Evolutionary conservation across 2,113 vertebrate genomes (phyloP).

Genomic region (Propithecus coquereli): DNA sequence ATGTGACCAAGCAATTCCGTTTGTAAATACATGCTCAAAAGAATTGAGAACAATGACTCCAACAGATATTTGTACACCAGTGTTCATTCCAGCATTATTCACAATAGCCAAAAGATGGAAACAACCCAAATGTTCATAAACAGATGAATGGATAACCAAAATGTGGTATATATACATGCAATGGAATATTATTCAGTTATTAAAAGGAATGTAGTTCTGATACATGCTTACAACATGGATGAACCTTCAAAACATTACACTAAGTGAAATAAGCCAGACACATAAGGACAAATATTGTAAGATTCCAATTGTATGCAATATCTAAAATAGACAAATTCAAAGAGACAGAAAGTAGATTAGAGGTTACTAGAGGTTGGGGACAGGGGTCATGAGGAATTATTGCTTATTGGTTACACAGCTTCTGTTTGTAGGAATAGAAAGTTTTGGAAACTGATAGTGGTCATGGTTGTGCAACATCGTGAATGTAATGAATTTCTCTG

Average conservation of each 20-base stretch:
- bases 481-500: not conserved
- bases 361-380: not conserved
- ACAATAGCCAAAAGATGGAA: too few relatives aligned
- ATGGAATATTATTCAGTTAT: too few relatives aligned
- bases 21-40: not conserved
- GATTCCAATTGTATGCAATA: not conserved
- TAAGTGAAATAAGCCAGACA: not conserved
- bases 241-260: not conserved
- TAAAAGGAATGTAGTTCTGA: not conserved
- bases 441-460: not conserved
- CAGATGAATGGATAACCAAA: too few relatives aligned
- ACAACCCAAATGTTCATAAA: too few relatives aligned
- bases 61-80: not conserved
- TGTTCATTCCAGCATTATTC: too few relatives aligned
- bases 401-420: not conserved
- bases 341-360: not conserved
- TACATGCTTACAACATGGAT: not conserved
- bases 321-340: not conserved
- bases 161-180: too few relatives aligned
- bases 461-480: not conserved
- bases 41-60: not conserved
- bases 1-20: not conserved
- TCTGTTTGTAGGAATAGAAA: not conserved
- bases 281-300: not conserved
- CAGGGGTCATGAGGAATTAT: not conserved